These are phyloP conservation scores for Camelus bactrianus DNA, from an alignment of 2,113 vertebrate genomes.

Conservation along the genomic window DNA sequence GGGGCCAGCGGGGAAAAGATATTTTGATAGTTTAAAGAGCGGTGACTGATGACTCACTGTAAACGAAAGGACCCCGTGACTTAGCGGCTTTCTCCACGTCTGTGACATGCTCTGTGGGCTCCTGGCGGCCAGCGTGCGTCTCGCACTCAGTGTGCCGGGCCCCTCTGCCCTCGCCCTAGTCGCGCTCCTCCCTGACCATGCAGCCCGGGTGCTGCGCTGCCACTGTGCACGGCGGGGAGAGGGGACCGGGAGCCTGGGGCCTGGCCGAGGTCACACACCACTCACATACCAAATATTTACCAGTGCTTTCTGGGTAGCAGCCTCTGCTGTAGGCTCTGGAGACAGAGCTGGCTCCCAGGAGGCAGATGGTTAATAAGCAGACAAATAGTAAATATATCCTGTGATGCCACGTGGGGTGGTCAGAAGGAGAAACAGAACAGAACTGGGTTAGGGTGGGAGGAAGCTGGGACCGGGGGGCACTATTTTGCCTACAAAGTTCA, in stretches of 20 bases:
- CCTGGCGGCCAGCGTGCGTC: accelerated
- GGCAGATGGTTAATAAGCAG: background rate
- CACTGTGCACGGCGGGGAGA: accelerated
- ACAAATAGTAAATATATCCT: accelerated
- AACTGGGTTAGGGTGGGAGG: too few species aligned
- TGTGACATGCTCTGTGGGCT: background rate
- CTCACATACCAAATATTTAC: too few species aligned
- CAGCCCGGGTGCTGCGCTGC: accelerated
- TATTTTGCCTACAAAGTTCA: background rate
- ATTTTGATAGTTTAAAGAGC: background rate
- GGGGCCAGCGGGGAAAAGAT: too few species aligned
- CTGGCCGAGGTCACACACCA: background rate
- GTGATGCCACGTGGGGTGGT: background rate
- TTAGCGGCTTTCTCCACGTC: too few species aligned
- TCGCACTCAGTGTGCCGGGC: background rate
- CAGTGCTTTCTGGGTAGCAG: background rate
- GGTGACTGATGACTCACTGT: background rate
- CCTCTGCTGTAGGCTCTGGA: background rate
- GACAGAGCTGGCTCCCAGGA: background rate
- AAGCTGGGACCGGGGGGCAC: background rate
- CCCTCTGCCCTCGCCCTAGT: accelerated
- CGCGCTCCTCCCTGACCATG: background rate
- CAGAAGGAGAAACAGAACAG: background rate
- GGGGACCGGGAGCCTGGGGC: too few species aligned
- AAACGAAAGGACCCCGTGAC: background rate